Conservation (phyloP, 2,888 invertebrate genomes). For the Hedychridium roseum region DNA sequence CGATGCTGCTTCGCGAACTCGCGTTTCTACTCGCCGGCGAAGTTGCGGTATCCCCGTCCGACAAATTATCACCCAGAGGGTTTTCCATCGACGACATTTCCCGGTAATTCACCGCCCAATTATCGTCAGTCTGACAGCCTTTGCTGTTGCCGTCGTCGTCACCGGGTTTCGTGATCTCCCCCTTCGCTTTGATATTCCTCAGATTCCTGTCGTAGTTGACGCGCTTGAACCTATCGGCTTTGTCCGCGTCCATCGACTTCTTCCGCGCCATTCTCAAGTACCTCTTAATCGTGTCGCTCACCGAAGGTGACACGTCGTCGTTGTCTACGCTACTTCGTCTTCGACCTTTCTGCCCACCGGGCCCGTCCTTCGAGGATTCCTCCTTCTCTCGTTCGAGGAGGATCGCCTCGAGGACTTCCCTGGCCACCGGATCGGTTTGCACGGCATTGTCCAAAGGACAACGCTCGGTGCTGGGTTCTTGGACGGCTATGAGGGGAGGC, state of each 20-base stretch:
- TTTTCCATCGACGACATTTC: constrained; percentile 64
- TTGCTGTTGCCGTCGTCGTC: constrained; percentile 81
- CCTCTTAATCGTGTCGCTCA: constrained; percentile 86
- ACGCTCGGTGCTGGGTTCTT: constrained; percentile 68
- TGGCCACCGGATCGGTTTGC: constrained; percentile 72
- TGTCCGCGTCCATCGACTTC: constrained; percentile 83
- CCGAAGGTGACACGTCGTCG: constrained; percentile 86
- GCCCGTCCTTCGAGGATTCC: constrained; percentile 54
- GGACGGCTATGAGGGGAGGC: constrained; percentile 75
- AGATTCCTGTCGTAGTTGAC: constrained; percentile 88
- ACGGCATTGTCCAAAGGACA: constrained; percentile 67
- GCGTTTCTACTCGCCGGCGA: constrained; percentile 65
- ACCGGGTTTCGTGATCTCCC: constrained; percentile 77
- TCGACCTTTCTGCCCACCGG: constrained; percentile 60
- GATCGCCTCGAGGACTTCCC: constrained; percentile 66
- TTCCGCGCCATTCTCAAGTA: constrained; percentile 88
- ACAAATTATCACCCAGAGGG: constrained; percentile 50
- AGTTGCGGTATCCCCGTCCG: constrained; percentile 56
- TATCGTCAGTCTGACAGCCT: constrained; percentile 80
- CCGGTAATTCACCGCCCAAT: constrained; percentile 73
- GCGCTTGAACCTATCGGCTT: constrained; percentile 83
- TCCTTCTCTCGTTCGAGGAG: constrained; percentile 67
- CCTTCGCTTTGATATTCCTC: constrained; percentile 82
- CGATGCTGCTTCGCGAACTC: constrained; percentile 67
- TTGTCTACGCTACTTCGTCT: constrained; percentile 83